Conservation (phyloP, 1,140 invertebrate genomes). For the Cydia splendana region DNA sequence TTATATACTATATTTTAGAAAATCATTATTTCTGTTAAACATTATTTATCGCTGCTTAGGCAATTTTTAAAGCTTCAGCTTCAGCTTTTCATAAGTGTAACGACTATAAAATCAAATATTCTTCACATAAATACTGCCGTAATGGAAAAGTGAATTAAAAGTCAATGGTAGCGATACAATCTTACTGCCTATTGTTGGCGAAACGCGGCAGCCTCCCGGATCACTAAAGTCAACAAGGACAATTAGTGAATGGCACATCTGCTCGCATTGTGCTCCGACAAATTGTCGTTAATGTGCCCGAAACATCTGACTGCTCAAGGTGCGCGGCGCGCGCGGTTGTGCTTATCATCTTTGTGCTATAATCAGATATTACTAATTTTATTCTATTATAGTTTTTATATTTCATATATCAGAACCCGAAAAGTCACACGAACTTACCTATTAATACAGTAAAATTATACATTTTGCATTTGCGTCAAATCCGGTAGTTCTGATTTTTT, state of each 20-base stretch:
- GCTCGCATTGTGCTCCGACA: conserved; percentile 18
- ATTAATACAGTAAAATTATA: no score
- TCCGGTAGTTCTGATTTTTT: no score
- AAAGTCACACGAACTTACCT: no score
- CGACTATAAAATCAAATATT: conserved; percentile 7
- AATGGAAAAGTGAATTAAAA: not conserved
- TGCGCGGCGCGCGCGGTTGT: not conserved
- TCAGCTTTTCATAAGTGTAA: not conserved
- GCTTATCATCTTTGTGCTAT: not conserved
- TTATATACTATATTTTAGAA: no score
- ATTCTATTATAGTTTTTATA: not conserved
- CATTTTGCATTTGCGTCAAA: no score
- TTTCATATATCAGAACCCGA: not conserved
- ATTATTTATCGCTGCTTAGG: not conserved
- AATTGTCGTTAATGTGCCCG: conserved; percentile 20
- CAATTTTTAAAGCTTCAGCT: not conserved
- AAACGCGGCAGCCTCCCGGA: not conserved
- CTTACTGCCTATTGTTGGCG: not conserved
- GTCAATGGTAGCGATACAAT: conserved; percentile 6
- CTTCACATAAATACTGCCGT: not conserved
- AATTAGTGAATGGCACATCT: conserved; percentile 16
- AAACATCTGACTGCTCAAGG: conserved; percentile 23
- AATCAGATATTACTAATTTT: conserved; percentile 2
- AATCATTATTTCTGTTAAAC: not conserved
- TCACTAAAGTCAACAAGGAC: conserved; percentile 25